Evolutionary conservation across 2,888 invertebrate genomes (phyloP).

Genomic region (Carabus problematicus): DNA sequence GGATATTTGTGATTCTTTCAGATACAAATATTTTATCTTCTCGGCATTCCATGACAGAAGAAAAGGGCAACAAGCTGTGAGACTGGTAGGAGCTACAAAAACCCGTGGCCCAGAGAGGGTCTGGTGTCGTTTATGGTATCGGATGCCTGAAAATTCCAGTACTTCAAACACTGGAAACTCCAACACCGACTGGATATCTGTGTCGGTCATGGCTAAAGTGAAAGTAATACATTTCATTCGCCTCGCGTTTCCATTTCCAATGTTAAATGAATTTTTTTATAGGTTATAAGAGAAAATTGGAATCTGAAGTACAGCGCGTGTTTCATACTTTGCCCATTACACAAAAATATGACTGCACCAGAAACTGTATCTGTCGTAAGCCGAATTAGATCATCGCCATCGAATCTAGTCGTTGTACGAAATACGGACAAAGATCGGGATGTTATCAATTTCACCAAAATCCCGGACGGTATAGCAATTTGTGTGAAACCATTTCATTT

Average conservation of each 20-base stretch:
- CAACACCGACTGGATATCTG: conserved; percentile 57
- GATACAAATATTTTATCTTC: conserved; percentile 90
- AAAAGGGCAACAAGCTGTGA: conserved; percentile 69
- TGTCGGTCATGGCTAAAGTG: conserved; percentile 75
- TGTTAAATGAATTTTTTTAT: conserved; percentile 44
- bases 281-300: conserved; percentile 93
- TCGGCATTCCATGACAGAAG: conserved; percentile 88
- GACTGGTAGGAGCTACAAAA: conserved; percentile 88
- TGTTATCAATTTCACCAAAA: conserved; percentile 54
- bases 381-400: conserved; percentile 65
- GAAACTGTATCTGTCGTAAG: conserved; percentile 75
- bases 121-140: conserved; percentile 81
- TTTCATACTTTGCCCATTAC: conserved; percentile 83
- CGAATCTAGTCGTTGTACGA: conserved; percentile 70
- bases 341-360: conserved; percentile 67
- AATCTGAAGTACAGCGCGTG: conserved; percentile 91
- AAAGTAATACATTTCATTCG: conserved; percentile 63
- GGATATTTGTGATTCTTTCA: conserved; percentile 52
- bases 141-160: conserved; percentile 53
- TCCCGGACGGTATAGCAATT: conserved; percentile 70
- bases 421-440: conserved; percentile 61
- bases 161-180: conserved; percentile 38
- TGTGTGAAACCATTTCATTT: conserved; percentile 93
- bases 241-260: not conserved
- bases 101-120: conserved; percentile 84